Conservation (phyloP, 2,113 vertebrate genomes). For the Pontoporia blainvillei region DNA sequence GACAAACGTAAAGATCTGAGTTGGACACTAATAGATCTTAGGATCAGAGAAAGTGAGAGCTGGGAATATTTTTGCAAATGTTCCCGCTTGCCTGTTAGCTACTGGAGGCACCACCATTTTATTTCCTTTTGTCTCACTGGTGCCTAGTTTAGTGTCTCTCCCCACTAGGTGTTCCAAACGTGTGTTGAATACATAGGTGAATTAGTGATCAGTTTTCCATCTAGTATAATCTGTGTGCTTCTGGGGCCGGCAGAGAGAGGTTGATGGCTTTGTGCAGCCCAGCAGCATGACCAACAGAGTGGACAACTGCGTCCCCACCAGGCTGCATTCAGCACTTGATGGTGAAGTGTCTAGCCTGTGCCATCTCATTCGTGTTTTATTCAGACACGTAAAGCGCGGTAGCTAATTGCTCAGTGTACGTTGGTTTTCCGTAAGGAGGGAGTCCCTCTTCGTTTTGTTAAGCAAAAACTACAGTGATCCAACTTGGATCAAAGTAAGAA, state of each 20-base stretch:
- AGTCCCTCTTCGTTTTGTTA: neutral
- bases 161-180: neutral
- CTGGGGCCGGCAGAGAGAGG: neutral
- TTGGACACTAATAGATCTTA: neutral
- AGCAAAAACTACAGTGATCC: neutral
- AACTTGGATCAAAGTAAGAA: neutral
- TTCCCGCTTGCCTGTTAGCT: neutral
- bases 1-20: too few relatives aligned
- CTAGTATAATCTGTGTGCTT: neutral
- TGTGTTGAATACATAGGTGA: neutral
- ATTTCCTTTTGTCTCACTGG: neutral
- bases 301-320: fast-evolving
- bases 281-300: neutral
- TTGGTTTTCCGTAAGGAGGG: neutral
- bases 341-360: neutral
- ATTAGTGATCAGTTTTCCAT: neutral
- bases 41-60: neutral
- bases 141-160: neutral
- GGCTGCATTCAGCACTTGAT: neutral
- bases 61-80: neutral
- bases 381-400: too few relatives aligned
- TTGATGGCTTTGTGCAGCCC: neutral
- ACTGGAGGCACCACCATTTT: neutral
- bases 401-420: neutral
- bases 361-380: neutral